Evolutionary conservation across 2,113 vertebrate genomes (phyloP), one percentile per base, ranked within the genome.

Genomic region (Scatophagus argus): DNA sequence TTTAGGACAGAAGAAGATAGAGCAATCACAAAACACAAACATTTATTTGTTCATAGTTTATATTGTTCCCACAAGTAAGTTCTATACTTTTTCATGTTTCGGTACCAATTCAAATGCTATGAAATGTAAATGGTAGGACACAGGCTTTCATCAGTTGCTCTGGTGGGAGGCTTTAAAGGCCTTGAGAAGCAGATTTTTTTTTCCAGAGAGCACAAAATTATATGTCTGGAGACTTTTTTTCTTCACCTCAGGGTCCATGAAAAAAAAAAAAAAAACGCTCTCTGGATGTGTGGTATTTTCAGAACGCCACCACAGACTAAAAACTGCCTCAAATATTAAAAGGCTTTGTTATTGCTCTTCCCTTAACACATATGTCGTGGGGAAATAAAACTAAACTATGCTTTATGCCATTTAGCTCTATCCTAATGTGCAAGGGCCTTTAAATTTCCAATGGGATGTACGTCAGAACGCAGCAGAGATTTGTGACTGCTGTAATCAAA

Each of bases 121-220:
- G 62, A 49, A 49, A 60, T 55, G 29, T 44, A 17, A 56, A 59
- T 56, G 25, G 3, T 5, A 14, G n/a, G 19, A 39, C 17, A 5
- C 14, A 16, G 8, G 9, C 46, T 78, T 72, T 61, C 36, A 60
- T 65, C 27, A 19, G 12, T 39, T 72, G 29, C 12, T 74, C 58
- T 81, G 36, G 39, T 38, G 27, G 23, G 61, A 70, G 29, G 47
- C 41, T 79, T 81, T 25, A 63, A 61, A 81, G 52, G 29, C 46
- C 44, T 82, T 81, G 39, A 38, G 74, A 63, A 51, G 74, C 46
- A 41, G 43, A 59, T 67, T 52, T 70, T 43, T n/a, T 49, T 80
- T 87, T 70, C 68, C 83, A 67, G 79, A 76, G 47, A 81, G 73
- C 83, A 80, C 79, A 79, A 92, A 93, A 89, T 91, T 84, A 89